Evolutionary conservation across 1,140 invertebrate genomes (phyloP), one percentile per base, ranked within the genome.

Genomic region (Lysiphlebus fabarum): DNA sequence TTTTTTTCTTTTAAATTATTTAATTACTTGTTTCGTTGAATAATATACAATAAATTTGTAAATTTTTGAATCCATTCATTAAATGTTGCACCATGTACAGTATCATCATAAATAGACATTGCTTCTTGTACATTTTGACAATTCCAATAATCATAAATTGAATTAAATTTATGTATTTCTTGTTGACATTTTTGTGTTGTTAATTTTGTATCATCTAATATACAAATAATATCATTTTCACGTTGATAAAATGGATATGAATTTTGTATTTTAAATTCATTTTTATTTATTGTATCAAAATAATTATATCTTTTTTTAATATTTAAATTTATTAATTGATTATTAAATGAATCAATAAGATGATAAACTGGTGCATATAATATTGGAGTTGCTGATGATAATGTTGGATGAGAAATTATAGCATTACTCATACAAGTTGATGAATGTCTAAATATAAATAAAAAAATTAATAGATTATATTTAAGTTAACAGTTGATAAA

Each of bases 1-100:
- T 26, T 2, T 26, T 26, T 26, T 17, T 3, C 3, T 26, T 26
- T 26, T 26, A 2, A 2, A 2, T 26, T 26, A 2, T 26, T 26
- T 26, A 33, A 7, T 68, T 58, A 67, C 59, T 66, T 70, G 5
- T 56, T 65, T 50, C 68, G 69, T 61, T 72, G 62, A 53, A 74
- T 59, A 65, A 72, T 67, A 33, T 73, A 74, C 41, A 74, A 41
- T 37, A 72, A 53, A 56, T 63, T 58, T 53, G 56, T 59, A 45
- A 72, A 76, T 41, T 70, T 71, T 48, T 75, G 65, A 7, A 67
- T 14, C 74, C 74, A 76, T 33, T 75, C 68, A 37, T 67, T 59
- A 11, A 69, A 67, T 6, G 71, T 67, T 7, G 65, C 61, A 56
- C 64, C 61, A 47, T 74, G 62, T 11, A 74, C 65, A 26, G 62